Conservation (phyloP, 1,140 invertebrate genomes). For the Myzus persicae region DNA sequence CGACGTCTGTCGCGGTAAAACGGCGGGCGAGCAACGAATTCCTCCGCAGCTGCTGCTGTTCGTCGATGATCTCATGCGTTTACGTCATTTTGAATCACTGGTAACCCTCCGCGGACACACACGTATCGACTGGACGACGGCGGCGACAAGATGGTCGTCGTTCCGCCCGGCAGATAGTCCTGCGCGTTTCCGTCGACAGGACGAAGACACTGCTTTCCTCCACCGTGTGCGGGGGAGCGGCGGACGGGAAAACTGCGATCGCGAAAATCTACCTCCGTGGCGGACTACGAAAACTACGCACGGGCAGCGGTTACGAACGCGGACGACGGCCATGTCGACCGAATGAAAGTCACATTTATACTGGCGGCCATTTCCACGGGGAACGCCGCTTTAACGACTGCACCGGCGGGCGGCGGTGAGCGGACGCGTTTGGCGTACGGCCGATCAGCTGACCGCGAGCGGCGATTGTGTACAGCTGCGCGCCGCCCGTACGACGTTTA, state of each 20-base stretch:
- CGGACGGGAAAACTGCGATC: not conserved
- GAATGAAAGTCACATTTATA: conserved; percentile 52
- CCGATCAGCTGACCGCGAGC: conserved; percentile 36
- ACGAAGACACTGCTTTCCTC: not conserved
- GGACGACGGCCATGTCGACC: not conserved
- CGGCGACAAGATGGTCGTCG: too few species aligned
- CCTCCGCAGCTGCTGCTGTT: too few species aligned
- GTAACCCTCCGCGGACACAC: not conserved
- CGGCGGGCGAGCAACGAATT: not conserved
- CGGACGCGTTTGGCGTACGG: conserved; percentile 28
- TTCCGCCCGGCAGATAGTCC: not conserved
- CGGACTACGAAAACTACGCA: not conserved
- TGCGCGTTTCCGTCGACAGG: not conserved
- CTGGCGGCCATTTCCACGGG: conserved; percentile 54
- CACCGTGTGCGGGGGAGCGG: not conserved
- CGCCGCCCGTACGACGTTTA: too few species aligned
- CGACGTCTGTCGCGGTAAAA: not conserved
- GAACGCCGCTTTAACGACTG: conserved; percentile 55
- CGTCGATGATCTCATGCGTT: not conserved
- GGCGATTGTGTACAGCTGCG: not conserved
- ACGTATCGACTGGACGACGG: not conserved
- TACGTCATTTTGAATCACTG: not conserved
- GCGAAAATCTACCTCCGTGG: not conserved
- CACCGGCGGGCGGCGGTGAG: not conserved
- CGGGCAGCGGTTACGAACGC: not conserved